Evolutionary conservation across 2,888 invertebrate species (phyloP), one percentile per base, ranked within the genome.

Genomic region (Platyscelio sp.): DNA sequence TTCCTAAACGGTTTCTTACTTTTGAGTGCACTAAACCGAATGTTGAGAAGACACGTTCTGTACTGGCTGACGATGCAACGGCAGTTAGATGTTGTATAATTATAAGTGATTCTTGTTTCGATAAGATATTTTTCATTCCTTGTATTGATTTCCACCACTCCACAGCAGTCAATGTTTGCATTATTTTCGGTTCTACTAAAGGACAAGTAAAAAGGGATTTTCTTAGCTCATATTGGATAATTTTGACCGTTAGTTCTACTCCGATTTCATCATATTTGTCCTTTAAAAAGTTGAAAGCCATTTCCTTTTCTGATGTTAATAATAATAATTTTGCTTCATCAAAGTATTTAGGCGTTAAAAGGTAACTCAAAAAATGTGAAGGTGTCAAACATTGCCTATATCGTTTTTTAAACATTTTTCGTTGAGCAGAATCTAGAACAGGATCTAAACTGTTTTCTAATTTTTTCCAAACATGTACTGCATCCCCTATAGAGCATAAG

Each of bases 401-500:
- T 26, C 26, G 40, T 38, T 43, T 43, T 26, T 56, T 20, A 56
- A 61, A 38, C 2, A 24, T 3, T 40, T 61, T 61, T 22, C 61
- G 38, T 40, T 61, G 40, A 61, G 38, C 61, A 2, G 22, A 18
- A 40, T 20, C 26, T 20, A 40, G 4, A 61, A 40, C 40, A 15
- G 43, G 15, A 33, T 33, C 33, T 15, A 15, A 43, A 3, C n/a
- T 54, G 9, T 22, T n/a, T 60, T 81, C 24, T 26, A 80, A 43
- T 5, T 67, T 3, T 61, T 80, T 74, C 43, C 58, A 80, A 13
- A 67, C 26, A 43, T 43, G 43, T 15, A 83, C 83, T 9, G 49
- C 78, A 56, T 83, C 72, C 9, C 54, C 49, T 15, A 83, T 83
- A 0, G 67, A 71, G 18, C 76, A 83, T 1, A 54, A 22, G 33